Evolutionary conservation across 2,113 vertebrate genomes (phyloP), one percentile per base, ranked within the genome.

Genomic region (Melanerpes formicivorus): DNA sequence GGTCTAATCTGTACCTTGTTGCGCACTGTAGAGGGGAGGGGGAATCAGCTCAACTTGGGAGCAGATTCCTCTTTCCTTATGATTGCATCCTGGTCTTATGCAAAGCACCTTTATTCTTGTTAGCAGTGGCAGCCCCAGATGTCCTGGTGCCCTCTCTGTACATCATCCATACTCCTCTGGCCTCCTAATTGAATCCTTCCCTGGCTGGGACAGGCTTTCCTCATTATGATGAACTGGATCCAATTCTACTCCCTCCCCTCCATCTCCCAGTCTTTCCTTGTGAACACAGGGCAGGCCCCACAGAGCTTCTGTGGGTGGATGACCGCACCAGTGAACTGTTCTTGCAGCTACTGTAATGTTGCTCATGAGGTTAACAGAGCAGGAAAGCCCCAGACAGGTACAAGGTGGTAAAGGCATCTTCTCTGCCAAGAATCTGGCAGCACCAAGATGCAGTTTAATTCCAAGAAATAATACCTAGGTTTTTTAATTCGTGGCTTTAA

Each of bases 1-100:
- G 92, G 90, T 93, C 93, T 96, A 97, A 96, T 96, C 93, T 90
- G 84, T 95, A 90, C 93, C 96, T 96, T 95, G 96, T 95, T 95
- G 95, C 37, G 84, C 71, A 69, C 89, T 94, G 88, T 76, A 85
- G 88, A 94, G 81, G 88, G 85, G 84, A 87, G 95, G 93, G 81
- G 64, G 83, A 90, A 90, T 60, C 89, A 69, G 72, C 66, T 71
- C 82, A 94, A 88, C 88, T 94, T 88, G 75, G 92, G 88, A 97
- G 66, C 89, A 95, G 90, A 91, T 81, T 93, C 78, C 74, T 93
- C 75, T 91, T 88, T 30, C 70, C 80, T 44, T 56, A 77, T n/a
- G 59, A 73, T 16, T 93, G 65, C 65, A 86, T 87, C 76, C 89
- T 78, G 44, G 44, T 86, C 76, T 94, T 64, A 93, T 29, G 87